These are phyloP conservation scores for Scaptodrosophila latifasciaeformis DNA, from an alignment of 2,888 invertebrate genomes.

Conservation along the genomic window DNA sequence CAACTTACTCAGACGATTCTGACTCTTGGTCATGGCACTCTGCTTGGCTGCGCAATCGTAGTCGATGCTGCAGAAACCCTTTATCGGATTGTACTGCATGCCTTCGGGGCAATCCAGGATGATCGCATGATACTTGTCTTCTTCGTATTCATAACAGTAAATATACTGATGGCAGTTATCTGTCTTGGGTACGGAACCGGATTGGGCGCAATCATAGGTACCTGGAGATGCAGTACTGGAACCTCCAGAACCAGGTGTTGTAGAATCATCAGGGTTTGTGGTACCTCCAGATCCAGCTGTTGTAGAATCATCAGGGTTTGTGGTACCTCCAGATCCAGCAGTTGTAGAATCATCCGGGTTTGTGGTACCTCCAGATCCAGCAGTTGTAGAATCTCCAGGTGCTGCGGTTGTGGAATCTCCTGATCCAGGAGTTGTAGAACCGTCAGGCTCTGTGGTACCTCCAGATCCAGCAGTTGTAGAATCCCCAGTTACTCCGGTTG, in stretches of 20 bases:
- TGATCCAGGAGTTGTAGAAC: not conserved
- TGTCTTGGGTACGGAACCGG: slow-evolving; percentile 46
- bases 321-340: not conserved
- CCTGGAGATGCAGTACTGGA: not conserved
- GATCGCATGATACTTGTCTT: not conserved
- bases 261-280: not conserved
- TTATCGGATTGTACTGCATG: slow-evolving; percentile 48
- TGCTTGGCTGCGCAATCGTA: slow-evolving; percentile 33
- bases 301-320: not conserved
- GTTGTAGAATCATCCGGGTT: not conserved
- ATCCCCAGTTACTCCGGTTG: not conserved
- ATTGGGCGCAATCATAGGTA: slow-evolving; percentile 35
- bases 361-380: not conserved
- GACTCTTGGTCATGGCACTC: not conserved
- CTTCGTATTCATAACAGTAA: slow-evolving; percentile 38
- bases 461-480: slow-evolving; percentile 1
- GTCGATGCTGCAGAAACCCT: slow-evolving; percentile 29
- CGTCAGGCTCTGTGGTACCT: not conserved
- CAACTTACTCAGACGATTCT: slow-evolving; percentile 1
- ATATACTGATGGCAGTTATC: slow-evolving; percentile 46
- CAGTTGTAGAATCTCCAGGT: not conserved
- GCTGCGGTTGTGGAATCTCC: not conserved
- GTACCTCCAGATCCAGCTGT: not conserved
- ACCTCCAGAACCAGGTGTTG: not conserved
- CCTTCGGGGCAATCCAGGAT: slow-evolving; percentile 37